phyloP scores from a whole-genome alignment of 1,140 invertebrate genomes.

The Chelonus insularis region DNA sequence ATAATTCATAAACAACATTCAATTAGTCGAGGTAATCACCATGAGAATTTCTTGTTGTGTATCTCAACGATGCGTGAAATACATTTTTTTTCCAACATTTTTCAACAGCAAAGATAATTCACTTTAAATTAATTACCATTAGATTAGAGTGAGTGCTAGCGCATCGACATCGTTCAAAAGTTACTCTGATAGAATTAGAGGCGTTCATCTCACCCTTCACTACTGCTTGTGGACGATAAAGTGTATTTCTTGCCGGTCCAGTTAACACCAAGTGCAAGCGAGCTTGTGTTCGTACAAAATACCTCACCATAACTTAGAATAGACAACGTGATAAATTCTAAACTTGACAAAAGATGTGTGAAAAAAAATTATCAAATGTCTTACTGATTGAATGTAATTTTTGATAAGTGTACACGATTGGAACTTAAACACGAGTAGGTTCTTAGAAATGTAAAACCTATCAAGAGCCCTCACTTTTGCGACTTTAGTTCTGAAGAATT shows the following conservation, averaged over 20 bases:
- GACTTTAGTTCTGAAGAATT: no score
- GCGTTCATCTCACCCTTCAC: not conserved
- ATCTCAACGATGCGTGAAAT: no score
- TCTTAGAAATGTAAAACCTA: no score
- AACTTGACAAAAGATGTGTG: no score
- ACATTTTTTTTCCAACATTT: no score
- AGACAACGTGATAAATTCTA: not conserved
- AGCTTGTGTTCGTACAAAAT: conserved; percentile 7
- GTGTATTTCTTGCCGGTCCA: conserved; percentile 17
- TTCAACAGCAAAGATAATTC: not conserved
- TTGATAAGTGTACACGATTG: no score
- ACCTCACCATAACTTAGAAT: not conserved
- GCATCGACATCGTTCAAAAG: not conserved
- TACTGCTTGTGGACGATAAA: conserved; percentile 20
- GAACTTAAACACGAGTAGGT: no score
- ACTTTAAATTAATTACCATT: not conserved
- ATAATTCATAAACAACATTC: no score
- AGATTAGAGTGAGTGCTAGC: not conserved
- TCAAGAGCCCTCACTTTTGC: no score
- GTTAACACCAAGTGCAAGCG: conserved; percentile 12
- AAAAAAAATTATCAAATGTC: not conserved
- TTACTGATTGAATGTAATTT: no score
- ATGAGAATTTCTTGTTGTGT: no score
- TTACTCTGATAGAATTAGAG: conserved; percentile 7
- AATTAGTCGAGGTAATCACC: no score